Conservation (phyloP, 2,797 vertebrate species). For the Avahi laniger region DNA sequence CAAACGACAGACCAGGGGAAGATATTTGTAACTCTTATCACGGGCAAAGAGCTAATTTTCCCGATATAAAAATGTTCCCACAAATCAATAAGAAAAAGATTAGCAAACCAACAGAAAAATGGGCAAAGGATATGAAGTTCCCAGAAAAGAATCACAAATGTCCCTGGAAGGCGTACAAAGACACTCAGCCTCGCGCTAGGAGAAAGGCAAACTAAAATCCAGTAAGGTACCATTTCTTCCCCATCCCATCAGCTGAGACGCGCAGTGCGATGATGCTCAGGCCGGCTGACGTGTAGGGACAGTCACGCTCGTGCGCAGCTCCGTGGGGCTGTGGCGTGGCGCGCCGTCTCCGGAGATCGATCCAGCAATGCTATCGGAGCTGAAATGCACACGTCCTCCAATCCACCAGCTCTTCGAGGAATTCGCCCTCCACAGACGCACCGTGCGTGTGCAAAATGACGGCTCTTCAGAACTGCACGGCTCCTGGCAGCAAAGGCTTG, state of each 20-base stretch:
- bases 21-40: slow-evolving; percentile 32
- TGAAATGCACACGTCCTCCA: not conserved
- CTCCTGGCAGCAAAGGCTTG: not conserved
- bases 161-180: not conserved
- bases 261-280: not conserved
- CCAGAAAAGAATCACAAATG: not conserved
- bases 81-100: slow-evolving; percentile 25
- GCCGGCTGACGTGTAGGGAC: rapidly evolving
- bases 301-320: rapidly evolving
- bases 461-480: rapidly evolving
- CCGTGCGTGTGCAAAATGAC: rapidly evolving
- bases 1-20: slow-evolving; percentile 18
- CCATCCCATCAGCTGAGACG: not conserved
- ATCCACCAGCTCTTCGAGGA: not conserved
- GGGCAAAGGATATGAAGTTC: not conserved
- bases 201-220: not conserved
- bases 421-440: not conserved
- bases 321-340: rapidly evolving
- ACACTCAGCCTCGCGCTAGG: not conserved
- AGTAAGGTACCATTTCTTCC: rapidly evolving
- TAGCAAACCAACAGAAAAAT: not conserved
- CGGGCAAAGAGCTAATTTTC: slow-evolving; percentile 56
- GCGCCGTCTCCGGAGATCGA: not conserved
- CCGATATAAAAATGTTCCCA: slow-evolving; percentile 14
- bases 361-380: not conserved